Evolutionary conservation across 2,888 invertebrate species (phyloP), one percentile per base, ranked within the genome.

Genomic region (Lycia hirtaria): DNA sequence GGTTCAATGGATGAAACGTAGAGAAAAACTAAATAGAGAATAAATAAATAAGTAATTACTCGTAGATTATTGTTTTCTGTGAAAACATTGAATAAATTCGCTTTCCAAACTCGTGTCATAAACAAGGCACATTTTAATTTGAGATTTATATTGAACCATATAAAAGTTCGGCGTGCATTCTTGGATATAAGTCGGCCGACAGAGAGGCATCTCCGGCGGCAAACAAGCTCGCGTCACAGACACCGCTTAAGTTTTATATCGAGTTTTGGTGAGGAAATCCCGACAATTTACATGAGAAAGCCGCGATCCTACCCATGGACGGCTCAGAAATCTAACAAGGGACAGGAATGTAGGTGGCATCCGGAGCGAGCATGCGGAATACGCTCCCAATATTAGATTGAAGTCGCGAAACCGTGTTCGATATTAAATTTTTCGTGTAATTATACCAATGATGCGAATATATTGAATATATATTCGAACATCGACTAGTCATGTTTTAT

Each of bases 241-340:
- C 68, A 70, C 67, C 74, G 80, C 82, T 84, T 82, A 83, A 84
- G 78, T 84, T 84, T 78, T 80, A 84, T 79, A 83, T 84, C 76
- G 81, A 83, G 79, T 83, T 86, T 53, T 78, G 73, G 69, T 75
- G 75, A 79, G 77, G 78, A 86, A 87, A 88, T 87, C 86, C 82
- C 70, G 64, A 71, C 83, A 81, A 89, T 88, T 87, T 88, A 85
- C 87, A 89, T 89, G 81, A 86, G 83, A 88, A 88, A 86, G 80
- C 79, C 65, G 72, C 76, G 78, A 76, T 77, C 72, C 70, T 66
- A 61, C 35, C 54, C 64, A 62, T 70, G 35, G 73, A 76, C 69
- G 75, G 71, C 73, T 76, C 73, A 74, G 70, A 72, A 71, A 69
- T 72, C 74, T 73, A 80, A 88, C 87, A 88, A 85, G 88, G 80